Conservation (phyloP, 2,797 vertebrate species). For the Oophaga sylvatica region DNA sequence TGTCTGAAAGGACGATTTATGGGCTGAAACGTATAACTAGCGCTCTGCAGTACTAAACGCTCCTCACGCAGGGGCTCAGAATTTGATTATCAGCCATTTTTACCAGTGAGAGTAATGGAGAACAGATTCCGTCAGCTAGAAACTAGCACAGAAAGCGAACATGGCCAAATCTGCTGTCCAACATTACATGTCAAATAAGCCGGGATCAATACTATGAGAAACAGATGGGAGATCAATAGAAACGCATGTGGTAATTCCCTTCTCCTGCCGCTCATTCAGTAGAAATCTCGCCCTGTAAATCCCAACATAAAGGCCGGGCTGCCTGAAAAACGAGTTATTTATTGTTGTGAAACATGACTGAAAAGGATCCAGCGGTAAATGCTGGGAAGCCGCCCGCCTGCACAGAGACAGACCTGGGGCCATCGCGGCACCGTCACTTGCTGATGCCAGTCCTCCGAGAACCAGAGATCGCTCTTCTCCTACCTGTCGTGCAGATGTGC, state of each 20-base stretch:
- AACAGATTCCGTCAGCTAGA: slow-evolving; percentile 19
- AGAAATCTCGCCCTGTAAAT: slow-evolving; percentile 22
- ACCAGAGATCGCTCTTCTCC: too few relatives aligned
- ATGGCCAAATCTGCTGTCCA: slow-evolving; percentile 26
- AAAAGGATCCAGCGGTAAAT: slow-evolving; percentile 34
- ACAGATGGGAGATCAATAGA: slow-evolving; percentile 32
- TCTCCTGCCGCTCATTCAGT: slow-evolving; percentile 25
- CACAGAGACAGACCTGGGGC: not conserved
- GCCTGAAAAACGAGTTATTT: slow-evolving; percentile 27
- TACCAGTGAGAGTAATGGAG: slow-evolving; percentile 8
- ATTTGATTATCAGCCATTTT: not conserved
- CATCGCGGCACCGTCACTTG: too few relatives aligned
- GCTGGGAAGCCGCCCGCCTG: slow-evolving; percentile 7
- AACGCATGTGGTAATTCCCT: not conserved
- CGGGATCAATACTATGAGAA: slow-evolving; percentile 34
- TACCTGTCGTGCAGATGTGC: too few relatives aligned
- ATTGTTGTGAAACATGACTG: slow-evolving; percentile 35
- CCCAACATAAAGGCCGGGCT: not conserved
- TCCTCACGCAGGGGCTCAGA: not conserved
- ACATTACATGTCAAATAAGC: slow-evolving; percentile 14
- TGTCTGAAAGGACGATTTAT: not conserved
- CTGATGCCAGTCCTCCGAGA: too few relatives aligned
- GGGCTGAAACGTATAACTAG: not conserved
- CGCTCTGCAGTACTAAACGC: not conserved
- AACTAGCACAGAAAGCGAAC: slow-evolving; percentile 10